These are phyloP conservation scores for Protodeltote pygarga DNA, from an alignment of 2,888 invertebrate species.

Conservation along the genomic window DNA sequence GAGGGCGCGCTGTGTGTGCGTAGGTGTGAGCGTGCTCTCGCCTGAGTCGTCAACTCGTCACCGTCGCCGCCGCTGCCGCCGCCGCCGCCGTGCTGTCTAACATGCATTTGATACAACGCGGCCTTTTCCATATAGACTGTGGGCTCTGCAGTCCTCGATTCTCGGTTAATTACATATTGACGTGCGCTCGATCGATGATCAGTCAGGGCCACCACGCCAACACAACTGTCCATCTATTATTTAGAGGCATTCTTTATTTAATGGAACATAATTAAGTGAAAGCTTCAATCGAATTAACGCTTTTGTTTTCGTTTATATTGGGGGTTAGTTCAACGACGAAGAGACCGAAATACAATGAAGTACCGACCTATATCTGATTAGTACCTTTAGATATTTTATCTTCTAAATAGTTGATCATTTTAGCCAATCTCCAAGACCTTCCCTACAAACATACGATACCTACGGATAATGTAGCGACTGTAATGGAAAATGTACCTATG, in stretches of 20 bases:
- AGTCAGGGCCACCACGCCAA: slow-evolving; percentile 64
- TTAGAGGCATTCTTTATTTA: slow-evolving; percentile 67
- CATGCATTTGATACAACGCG: slow-evolving; percentile 21
- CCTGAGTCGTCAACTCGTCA: slow-evolving; percentile 52
- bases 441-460: slow-evolving; percentile 1
- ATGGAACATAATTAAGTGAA: slow-evolving; percentile 74
- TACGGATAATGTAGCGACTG: slow-evolving; percentile 13
- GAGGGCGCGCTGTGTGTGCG: slow-evolving; percentile 76
- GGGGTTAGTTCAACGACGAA: slow-evolving; percentile 8
- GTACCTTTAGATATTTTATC: no score
- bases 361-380: slow-evolving; percentile 1
- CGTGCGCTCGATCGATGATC: slow-evolving; percentile 64
- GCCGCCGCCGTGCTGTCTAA: slow-evolving; percentile 60
- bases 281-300: slow-evolving; percentile 73
- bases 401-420: no score
- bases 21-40: slow-evolving; percentile 73
- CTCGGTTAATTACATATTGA: slow-evolving; percentile 56
- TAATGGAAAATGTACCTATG: slow-evolving; percentile 15
- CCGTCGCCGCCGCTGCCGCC: slow-evolving; percentile 45
- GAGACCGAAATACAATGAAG: slow-evolving; percentile 4
- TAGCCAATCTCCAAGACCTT: not conserved
- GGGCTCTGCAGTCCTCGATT: slow-evolving; percentile 47
- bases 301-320: slow-evolving; percentile 67
- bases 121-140: slow-evolving; percentile 20
- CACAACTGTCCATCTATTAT: slow-evolving; percentile 68